A percentile compares a stretch with the other conserved stretches of the same genome.
phyloP scores from a whole-genome alignment of 2,797 vertebrate genomes.

The Phylloscopus collybita region DNA sequence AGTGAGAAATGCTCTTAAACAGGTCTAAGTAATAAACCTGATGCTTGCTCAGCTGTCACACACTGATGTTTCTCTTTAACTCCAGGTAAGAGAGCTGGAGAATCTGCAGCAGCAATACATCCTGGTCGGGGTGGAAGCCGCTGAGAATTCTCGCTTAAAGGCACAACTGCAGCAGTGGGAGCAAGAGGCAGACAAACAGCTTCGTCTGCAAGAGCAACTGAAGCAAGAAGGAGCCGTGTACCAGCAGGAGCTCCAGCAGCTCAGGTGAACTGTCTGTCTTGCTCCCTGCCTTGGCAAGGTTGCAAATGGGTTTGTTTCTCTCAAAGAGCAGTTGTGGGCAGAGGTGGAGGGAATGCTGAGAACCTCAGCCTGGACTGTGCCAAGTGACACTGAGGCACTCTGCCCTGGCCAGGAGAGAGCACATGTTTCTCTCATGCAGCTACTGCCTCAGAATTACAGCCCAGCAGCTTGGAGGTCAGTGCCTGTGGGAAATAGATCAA shows the following conservation, averaged over 20 bases:
- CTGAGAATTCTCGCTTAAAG: slow-evolving; percentile 73
- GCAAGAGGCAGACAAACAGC: slow-evolving; percentile 58
- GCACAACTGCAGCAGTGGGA: slow-evolving; percentile 67
- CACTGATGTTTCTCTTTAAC: background rate
- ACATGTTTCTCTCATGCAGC: accelerated
- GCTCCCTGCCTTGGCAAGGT: background rate
- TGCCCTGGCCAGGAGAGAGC: background rate
- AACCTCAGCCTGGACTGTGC: background rate
- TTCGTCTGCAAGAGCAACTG: slow-evolving; percentile 64
- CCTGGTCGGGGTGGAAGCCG: slow-evolving; percentile 79
- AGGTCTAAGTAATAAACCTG: background rate
- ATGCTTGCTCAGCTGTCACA: background rate
- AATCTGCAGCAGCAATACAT: slow-evolving; percentile 84
- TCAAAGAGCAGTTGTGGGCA: background rate
- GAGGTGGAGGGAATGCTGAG: background rate
- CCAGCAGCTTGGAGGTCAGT: background rate
- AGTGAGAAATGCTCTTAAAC: background rate
- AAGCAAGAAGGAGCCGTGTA: slow-evolving; percentile 75
- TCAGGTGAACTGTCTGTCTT: slow-evolving; percentile 65
- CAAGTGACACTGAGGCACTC: background rate
- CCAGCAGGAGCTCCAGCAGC: slow-evolving; percentile 84
- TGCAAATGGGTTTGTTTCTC: background rate
- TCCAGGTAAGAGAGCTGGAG: slow-evolving; percentile 88
- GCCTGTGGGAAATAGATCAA: background rate
- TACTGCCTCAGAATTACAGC: background rate